Evolutionary conservation across 1,140 invertebrate species (phyloP), one percentile per base, ranked within the genome.

Genomic region (Sycophila sp.): DNA sequence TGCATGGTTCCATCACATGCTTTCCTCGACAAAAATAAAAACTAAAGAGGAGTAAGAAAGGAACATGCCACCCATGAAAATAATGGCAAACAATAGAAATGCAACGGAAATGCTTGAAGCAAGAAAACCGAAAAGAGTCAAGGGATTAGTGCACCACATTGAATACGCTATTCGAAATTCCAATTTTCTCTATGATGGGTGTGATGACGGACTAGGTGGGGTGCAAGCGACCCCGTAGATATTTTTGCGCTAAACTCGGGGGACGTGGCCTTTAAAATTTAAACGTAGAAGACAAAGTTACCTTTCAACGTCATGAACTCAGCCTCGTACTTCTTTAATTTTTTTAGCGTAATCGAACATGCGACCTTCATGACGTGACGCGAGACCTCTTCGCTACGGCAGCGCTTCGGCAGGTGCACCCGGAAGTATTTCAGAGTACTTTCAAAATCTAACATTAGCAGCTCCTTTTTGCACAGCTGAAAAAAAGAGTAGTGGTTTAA

Each of bases 401-500:
- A 99, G 80, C 96, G 96, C 86, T 99, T 98, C 13, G 98, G 98
- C 66, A 99, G 87, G 15, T 95, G 94, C 2, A 99, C 97, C 60
- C 98, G 91, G 81, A 96, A 97, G 84, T 95, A 95, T 81, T 96
- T 96, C 4, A 97, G 83, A 83, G 93, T 93, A 82, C 91, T 96
- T 87, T 99, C 98, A 85, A 99, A 99, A 87, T 99, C 98, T 51
- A 97, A 88, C 66, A 93, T 91, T 30, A 99, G 86, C n/a, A 99
- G 87, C 80, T 99, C 98, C 75, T 97, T 95, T 78, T 95, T 93
- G 53, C 94, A 96, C 69, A 90, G 85, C 92, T 94, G 78, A n/a
- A n/a, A n/a, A n/a, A n/a, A n/a, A n/a, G n/a, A n/a, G n/a, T n/a
- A n/a, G n/a, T n/a, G n/a, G n/a, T n/a, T 47, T 40, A 6, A 88